phyloP scores from a whole-genome alignment of 92 coral and sea anemone genomes.

The Phenganax marumi region DNA sequence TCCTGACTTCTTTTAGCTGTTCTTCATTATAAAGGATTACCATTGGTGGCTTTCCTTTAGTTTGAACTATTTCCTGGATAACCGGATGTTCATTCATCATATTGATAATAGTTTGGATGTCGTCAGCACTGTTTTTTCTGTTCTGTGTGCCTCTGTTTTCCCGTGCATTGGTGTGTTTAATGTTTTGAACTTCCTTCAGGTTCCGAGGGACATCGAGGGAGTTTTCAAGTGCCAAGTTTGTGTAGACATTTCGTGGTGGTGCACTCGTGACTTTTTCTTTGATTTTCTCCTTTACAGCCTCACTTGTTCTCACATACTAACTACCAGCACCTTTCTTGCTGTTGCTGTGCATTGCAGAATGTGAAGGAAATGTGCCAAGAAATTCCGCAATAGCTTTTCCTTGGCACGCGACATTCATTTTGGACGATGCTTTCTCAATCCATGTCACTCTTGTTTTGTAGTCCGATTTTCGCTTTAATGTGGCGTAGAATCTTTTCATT shows the following conservation, averaged over 20 bases:
- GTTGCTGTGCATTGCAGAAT: not conserved
- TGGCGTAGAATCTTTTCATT: not conserved
- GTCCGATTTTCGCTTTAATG: not conserved
- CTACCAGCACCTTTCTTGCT: slow-evolving; percentile 18
- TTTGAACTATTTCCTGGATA: slow-evolving; percentile 13
- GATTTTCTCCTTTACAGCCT: not conserved
- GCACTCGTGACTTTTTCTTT: not conserved
- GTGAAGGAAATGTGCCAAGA: slow-evolving; percentile 10
- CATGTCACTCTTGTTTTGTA: slow-evolving; percentile 13
- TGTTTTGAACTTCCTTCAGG: slow-evolving; percentile 18
- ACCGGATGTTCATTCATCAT: slow-evolving; percentile 13
- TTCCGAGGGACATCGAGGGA: slow-evolving; percentile 1
- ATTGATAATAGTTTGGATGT: slow-evolving; percentile 8
- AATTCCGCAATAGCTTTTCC: slow-evolving; percentile 14
- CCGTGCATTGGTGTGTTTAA: not conserved
- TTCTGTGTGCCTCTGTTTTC: not conserved
- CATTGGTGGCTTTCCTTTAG: slow-evolving; percentile 27
- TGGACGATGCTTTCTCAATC: not conserved
- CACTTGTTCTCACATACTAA: slow-evolving; percentile 4
- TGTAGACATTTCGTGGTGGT: slow-evolving; percentile 7
- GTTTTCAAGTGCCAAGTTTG: not conserved
- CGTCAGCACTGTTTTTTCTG: not conserved
- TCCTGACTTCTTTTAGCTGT: slow-evolving; percentile 20
- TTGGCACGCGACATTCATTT: not conserved
- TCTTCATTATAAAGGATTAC: slow-evolving; percentile 9